Evolutionary conservation across 2,797 vertebrate species (phyloP), one percentile per base, ranked within the genome.

Genomic region (Sebastes jordani): DNA sequence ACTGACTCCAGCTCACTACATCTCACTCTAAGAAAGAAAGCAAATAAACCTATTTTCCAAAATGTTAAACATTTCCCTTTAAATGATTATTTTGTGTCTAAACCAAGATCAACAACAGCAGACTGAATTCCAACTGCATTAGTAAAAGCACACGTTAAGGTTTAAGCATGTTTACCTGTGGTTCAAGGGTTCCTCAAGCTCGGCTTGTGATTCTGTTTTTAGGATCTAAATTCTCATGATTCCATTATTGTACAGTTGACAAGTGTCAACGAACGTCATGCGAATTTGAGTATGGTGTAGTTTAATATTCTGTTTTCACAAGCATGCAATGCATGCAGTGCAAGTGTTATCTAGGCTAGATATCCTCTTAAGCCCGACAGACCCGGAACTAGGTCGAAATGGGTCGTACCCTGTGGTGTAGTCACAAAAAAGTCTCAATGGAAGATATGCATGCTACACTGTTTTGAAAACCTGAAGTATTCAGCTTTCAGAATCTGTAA

Each of bases 311-410:
- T 63, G 1, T 74, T 67, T 80, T 69, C 32, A 56, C 36, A 4
- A 52, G 79, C 71, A 81, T 71, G 68, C 60, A 52, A 22, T 55
- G 62, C 77, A 73, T 72, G 80, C 80, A 76, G 32, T 68, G 52
- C 63, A 72, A 16, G 32, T 64, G 30, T 38, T 20, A 55, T 69
- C 32, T 36, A 65, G 34, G n/a, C 2, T 65, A 59, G 60, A 66
- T n/a, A 52, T 52, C 20, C 46, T 52, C 16, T 46, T 46, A 42
- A 42, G 38, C 38, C 14, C 38, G 14, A 16, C 16, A 46, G 42
- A 46, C 42, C 42, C 42, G 1, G 16, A 46, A 46, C 42, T 18
- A 46, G 42, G 42, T 7, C 42, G 1, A 2, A 46, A 46, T 18
- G 42, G 42, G 42, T 46, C 16, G 42, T 46, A 46, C 42, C 42